phyloP scores from a whole-genome alignment of 2,888 invertebrate species.

The Iselma pallidipennis region DNA sequence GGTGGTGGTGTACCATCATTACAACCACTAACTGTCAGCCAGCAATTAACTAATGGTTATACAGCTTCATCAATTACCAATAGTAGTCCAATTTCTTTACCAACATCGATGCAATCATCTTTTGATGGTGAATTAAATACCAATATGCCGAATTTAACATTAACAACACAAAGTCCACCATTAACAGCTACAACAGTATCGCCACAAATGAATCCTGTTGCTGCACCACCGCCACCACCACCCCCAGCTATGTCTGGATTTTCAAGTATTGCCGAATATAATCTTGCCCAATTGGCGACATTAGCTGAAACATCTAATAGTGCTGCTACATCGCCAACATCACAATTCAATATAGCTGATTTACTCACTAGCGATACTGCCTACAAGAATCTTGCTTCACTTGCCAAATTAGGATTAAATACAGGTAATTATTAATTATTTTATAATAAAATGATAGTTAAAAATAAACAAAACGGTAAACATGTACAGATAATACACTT shows the following conservation, averaged over 20 bases:
- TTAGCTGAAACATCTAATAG: conserved; percentile 69
- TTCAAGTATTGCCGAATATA: conserved; percentile 83
- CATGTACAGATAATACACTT: conserved; percentile 19
- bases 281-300: conserved; percentile 81
- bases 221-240: conserved; percentile 42
- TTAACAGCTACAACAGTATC: conserved; percentile 32
- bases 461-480: neutral
- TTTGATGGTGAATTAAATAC: conserved; percentile 72
- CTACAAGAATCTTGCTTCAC: conserved; percentile 85
- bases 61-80: conserved; percentile 62
- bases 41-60: conserved; percentile 46
- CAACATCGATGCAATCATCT: conserved; percentile 73
- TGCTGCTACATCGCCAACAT: conserved; percentile 57
- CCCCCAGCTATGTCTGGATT: conserved; percentile 61
- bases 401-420: conserved; percentile 80
- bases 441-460: neutral
- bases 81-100: conserved; percentile 70
- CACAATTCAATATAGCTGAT: conserved; percentile 76
- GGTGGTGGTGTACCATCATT: conserved; percentile 20
- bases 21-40: conserved; percentile 45
- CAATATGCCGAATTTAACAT: conserved; percentile 48
- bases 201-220: conserved; percentile 34
- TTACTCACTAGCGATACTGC: conserved; percentile 79
- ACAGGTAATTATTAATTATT: conserved; percentile 59
- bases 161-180: conserved; percentile 47